Conservation (phyloP, 1,140 invertebrate species). For the Campodea augens region DNA sequence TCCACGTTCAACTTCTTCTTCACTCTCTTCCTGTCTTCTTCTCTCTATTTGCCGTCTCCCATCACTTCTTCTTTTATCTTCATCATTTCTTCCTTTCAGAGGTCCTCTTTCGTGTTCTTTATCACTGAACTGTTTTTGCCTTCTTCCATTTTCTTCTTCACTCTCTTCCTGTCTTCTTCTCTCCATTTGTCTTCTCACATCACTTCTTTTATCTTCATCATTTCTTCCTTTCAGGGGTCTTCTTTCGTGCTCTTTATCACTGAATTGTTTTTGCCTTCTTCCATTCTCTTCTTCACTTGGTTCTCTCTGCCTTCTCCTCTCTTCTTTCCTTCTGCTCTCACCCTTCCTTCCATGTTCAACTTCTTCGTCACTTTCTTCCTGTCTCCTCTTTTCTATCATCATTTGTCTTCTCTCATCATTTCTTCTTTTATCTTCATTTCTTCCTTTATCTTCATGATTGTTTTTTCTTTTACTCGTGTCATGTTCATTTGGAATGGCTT, state of each 20-base stretch:
- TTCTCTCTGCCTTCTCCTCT: constrained; percentile 18
- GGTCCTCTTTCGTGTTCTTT: constrained; percentile 8
- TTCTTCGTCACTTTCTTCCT: constrained; percentile 18
- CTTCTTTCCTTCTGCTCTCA: constrained; percentile 12
- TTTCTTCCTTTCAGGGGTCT: constrained; percentile 1
- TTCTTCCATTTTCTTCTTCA: constrained; percentile 10
- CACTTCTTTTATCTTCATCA: constrained; percentile 9
- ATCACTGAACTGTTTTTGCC: neutral
- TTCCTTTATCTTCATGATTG: constrained; percentile 10
- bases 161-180: constrained; percentile 18
- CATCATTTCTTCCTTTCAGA: constrained; percentile 1
- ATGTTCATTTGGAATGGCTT: constrained; percentile 4
- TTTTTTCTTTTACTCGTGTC: constrained; percentile 11
- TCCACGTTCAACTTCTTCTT: too few species aligned
- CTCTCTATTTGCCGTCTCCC: constrained; percentile 9
- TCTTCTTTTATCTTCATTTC: constrained; percentile 13
- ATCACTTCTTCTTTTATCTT: constrained; percentile 8
- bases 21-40: constrained; percentile 17
- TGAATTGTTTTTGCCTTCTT: neutral
- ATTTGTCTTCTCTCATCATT: constrained; percentile 15
- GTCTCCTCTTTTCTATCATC: too few species aligned
- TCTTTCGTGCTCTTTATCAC: constrained; percentile 7
- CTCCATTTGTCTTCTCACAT: constrained; percentile 6
- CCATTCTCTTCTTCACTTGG: constrained; percentile 13
- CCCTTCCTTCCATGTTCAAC: constrained; percentile 18